Conservation (phyloP, 37 sponge, comb jelly and placozoan species). For the Halichondria panicea region DNA sequence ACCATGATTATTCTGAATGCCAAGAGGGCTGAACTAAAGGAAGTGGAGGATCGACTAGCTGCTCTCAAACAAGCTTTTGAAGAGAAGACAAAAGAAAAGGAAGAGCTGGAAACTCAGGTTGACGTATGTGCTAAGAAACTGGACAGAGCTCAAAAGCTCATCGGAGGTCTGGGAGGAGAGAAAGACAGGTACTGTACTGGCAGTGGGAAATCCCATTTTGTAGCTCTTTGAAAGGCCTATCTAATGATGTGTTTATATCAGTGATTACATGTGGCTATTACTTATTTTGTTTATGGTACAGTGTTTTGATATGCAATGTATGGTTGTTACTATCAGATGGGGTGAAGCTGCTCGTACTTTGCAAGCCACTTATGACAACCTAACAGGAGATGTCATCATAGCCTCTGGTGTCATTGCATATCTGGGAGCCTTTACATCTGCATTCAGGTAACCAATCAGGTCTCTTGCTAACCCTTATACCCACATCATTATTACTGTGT, state of each 20-base stretch:
- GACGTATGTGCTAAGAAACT: constrained; percentile 97
- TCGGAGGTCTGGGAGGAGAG: constrained; percentile 98
- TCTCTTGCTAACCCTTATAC: not conserved
- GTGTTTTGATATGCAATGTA: not conserved
- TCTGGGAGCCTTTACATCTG: constrained; percentile 97
- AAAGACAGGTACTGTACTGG: constrained; percentile 64
- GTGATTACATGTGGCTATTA: not conserved
- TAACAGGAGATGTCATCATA: constrained; percentile 96
- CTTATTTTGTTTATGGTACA: not conserved
- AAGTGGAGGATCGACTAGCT: constrained; percentile 93
- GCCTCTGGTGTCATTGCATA: constrained; percentile 97
- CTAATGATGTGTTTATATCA: not conserved
- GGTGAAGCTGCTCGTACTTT: constrained; percentile 81
- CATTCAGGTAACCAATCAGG: constrained; percentile 36
- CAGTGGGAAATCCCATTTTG: not conserved
- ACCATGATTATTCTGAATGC: constrained; percentile 86
- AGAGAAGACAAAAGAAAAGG: constrained; percentile 93
- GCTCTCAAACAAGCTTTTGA: constrained; percentile 80
- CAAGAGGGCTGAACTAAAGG: constrained; percentile 94
- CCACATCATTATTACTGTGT: not conserved
- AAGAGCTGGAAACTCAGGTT: constrained; percentile 88
- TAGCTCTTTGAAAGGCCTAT: not conserved
- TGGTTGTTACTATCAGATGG: constrained; percentile 59
- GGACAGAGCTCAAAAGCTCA: constrained; percentile 97
- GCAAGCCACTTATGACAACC: constrained; percentile 90